These are phyloP conservation scores for Trissolcus brochymenae DNA, from an alignment of 2,888 invertebrate species.

Conservation along the genomic window DNA sequence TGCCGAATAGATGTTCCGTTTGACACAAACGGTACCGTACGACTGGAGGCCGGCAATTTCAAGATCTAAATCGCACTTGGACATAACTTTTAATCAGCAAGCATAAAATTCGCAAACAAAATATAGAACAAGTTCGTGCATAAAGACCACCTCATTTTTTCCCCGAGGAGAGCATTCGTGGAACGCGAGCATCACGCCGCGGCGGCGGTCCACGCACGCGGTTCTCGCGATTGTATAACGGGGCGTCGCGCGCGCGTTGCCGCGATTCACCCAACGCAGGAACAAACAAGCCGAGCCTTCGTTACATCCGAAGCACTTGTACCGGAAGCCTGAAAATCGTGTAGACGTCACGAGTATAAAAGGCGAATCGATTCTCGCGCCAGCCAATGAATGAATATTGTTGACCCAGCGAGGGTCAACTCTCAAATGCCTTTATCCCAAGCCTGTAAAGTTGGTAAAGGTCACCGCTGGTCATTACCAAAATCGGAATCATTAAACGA, in stretches of 20 bases:
- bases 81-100: conserved; percentile 25
- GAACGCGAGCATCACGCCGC: conserved; percentile 12
- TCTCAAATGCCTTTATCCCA: neutral
- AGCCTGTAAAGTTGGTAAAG: conserved; percentile 5
- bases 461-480: conserved; percentile 23
- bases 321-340: conserved; percentile 55
- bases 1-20: conserved; percentile 26
- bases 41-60: conserved; percentile 15
- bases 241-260: conserved; percentile 16
- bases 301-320: conserved; percentile 55
- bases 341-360: conserved; percentile 44
- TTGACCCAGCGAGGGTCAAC: conserved; percentile 48
- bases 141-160: neutral
- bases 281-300: conserved; percentile 57
- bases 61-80: conserved; percentile 17
- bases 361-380: conserved; percentile 50
- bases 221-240: conserved; percentile 50
- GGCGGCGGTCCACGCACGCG: conserved; percentile 7
- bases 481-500: conserved; percentile 19
- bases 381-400: conserved; percentile 46
- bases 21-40: conserved; percentile 25
- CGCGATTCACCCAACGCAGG: conserved; percentile 57
- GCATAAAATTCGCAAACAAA: conserved; percentile 12
- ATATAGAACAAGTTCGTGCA: conserved; percentile 25
- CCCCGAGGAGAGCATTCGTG: neutral